Base-by-base conservation (phyloP, 2,113 vertebrate genomes). In the Rhinichthys klamathensis region DNA sequence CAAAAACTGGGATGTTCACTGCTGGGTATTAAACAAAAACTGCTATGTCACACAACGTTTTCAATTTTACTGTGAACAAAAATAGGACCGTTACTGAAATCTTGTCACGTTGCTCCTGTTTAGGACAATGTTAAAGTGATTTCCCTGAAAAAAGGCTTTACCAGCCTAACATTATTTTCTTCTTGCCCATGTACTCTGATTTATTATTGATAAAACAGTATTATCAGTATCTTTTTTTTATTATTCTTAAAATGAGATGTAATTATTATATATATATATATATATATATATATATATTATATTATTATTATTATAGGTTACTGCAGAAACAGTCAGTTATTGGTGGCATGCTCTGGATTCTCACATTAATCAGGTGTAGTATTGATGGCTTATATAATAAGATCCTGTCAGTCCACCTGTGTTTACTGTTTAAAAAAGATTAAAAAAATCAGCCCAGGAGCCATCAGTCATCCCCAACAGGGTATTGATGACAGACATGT, bases 401-500 rank as follows among this genome's bases (percentile, higher is more conserved):
- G 35, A 70, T 83, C 84, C 49, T 12, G 81, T 85, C 76, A 73
- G 81, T 74, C 75, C 79, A 69, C 87, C 84, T 75, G 56, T 88
- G 85, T 88, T 88, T 88, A 84, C 77, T n/a, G 41, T 84, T 61
- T 13, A 49, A 21, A 35, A 44, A 74, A 21, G 35, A 85, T 86
- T n/a, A n/a, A n/a, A 88, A 85, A 88, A 80, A 86, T 82, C 60
- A 82, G 69, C 44, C 46, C 74, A 12, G 49, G 41, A 83, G 51
- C 41, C 18, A 27, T 3, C 54, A 41, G 58, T 74, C 7, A 44
- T 80, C 7, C 25, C 18, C 15, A 56, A 16, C 25, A 30, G 9
- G 49, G 65, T n/a, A 44, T 30, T 25, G 35, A 38, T 80, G 51
- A 72, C 46, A 35, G 75, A 67, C 6, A 16, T 21, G n/a, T 9